Conservation (phyloP, 1,140 invertebrate species). For the Whitmania pigra region DNA sequence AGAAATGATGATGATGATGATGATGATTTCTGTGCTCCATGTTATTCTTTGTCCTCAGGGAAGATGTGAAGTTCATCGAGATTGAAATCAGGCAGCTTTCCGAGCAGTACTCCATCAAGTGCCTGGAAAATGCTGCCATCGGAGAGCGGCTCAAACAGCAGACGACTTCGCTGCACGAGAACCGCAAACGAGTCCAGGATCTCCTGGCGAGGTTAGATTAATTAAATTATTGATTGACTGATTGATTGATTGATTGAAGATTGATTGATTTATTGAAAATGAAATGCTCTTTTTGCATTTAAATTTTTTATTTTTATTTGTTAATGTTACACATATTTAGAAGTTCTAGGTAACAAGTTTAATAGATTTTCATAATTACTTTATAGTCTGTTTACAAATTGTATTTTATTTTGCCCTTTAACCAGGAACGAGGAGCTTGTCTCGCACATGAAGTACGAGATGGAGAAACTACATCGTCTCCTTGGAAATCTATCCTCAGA, state of each 20-base stretch:
- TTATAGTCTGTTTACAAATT: too few relatives aligned
- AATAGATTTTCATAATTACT: too few relatives aligned
- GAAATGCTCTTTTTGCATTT: neutral
- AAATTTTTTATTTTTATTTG: neutral
- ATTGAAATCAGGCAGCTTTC: constrained; percentile 72
- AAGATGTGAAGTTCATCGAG: constrained; percentile 69
- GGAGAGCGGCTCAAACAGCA: constrained; percentile 63
- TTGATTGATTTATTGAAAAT: neutral
- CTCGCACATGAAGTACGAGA: constrained; percentile 21
- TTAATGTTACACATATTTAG: neutral
- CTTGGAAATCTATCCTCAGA: neutral
- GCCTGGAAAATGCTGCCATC: constrained; percentile 70
- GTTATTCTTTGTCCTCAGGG: constrained; percentile 41
- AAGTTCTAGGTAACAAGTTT: too few relatives aligned
- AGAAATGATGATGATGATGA: too few relatives aligned
- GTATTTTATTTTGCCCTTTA: neutral
- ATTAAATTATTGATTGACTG: neutral
- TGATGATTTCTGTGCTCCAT: too few relatives aligned
- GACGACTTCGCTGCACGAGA: constrained; percentile 21
- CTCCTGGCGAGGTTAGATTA: constrained; percentile 20
- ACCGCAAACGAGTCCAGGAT: constrained; percentile 20
- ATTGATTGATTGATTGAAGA: neutral
- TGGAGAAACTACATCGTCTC: constrained; percentile 18
- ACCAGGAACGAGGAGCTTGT: constrained; percentile 23
- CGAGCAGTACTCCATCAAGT: constrained; percentile 78